Conservation (phyloP, 2,797 vertebrate species). For the Microcaecilia unicolor region DNA sequence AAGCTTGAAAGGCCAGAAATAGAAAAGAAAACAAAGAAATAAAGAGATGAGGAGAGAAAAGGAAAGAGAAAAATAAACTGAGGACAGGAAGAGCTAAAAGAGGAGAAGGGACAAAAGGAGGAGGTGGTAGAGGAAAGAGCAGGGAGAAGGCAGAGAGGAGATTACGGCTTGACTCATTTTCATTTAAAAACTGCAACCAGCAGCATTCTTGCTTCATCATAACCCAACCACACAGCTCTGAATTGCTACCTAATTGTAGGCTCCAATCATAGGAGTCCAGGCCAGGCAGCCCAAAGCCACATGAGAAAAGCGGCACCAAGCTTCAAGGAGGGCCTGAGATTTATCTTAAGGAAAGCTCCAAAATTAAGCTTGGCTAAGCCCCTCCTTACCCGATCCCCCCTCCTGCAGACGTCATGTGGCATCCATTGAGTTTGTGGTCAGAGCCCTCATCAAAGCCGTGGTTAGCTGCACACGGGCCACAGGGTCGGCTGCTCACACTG, state of each 20-base stretch:
- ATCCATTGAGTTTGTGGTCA: conserved; percentile 10
- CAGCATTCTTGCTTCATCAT: not conserved
- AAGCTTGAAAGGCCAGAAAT: too few species aligned
- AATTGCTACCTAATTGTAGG: conserved; percentile 15
- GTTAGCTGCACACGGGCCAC: not conserved
- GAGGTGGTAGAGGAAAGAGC: too few species aligned
- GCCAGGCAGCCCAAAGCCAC: conserved; percentile 9
- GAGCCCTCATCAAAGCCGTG: conserved; percentile 10
- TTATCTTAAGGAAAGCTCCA: too few species aligned
- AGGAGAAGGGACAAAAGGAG: too few species aligned
- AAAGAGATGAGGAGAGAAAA: too few species aligned
- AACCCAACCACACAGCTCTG: not conserved
- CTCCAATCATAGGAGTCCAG: conserved; percentile 4
- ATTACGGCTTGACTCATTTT: not conserved
- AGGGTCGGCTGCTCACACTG: not conserved
- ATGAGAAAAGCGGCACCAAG: conserved; percentile 10
- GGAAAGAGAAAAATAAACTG: too few species aligned
- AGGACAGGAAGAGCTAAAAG: too few species aligned
- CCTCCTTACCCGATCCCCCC: not conserved
- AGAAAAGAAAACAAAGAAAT: too few species aligned
- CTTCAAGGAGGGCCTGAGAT: conserved; percentile 4
- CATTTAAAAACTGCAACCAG: not conserved
- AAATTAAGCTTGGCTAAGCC: not conserved
- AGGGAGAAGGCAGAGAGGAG: not conserved
- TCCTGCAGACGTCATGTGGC: conserved; percentile 7